Evolutionary conservation across 2,888 invertebrate genomes (phyloP).

Genomic region (Philhelius pedissequus): DNA sequence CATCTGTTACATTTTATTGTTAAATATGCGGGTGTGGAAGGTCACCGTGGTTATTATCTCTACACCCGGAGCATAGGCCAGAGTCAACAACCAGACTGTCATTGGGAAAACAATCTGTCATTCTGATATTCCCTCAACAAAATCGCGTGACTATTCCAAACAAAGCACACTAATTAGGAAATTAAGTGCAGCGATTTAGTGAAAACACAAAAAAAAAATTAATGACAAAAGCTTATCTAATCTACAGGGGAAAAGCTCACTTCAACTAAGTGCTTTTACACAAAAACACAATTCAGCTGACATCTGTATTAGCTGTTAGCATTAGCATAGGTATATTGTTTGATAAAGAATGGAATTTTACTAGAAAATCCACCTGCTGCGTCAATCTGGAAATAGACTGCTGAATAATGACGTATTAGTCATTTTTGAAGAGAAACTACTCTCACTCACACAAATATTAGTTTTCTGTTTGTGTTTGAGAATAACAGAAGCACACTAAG

Average conservation of each 20-base stretch:
- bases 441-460: slow-evolving; percentile 6
- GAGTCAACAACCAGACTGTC: slow-evolving; percentile 46
- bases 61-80: not conserved
- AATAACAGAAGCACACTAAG: slow-evolving; percentile 40
- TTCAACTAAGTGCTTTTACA: not conserved
- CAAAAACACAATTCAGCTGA: not conserved
- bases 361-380: slow-evolving; percentile 64
- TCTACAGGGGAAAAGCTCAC: not conserved
- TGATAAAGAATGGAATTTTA: slow-evolving; percentile 19
- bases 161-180: not conserved
- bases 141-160: not conserved
- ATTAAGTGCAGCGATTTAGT: slow-evolving; percentile 42
- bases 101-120: not conserved
- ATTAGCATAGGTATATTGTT: not conserved
- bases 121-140: not conserved
- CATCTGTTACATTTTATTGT: not conserved
- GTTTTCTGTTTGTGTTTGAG: slow-evolving; percentile 6
- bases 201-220: not conserved
- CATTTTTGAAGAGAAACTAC: slow-evolving; percentile 35
- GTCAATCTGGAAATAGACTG: slow-evolving; percentile 60
- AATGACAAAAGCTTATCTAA: not conserved
- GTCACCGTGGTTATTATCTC: slow-evolving; percentile 34
- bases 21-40: slow-evolving; percentile 53
- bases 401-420: slow-evolving; percentile 51
- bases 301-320: too few relatives aligned